Base-by-base conservation (phyloP, 2,888 invertebrate species). In the Hirtodrosophila cameraria region DNA sequence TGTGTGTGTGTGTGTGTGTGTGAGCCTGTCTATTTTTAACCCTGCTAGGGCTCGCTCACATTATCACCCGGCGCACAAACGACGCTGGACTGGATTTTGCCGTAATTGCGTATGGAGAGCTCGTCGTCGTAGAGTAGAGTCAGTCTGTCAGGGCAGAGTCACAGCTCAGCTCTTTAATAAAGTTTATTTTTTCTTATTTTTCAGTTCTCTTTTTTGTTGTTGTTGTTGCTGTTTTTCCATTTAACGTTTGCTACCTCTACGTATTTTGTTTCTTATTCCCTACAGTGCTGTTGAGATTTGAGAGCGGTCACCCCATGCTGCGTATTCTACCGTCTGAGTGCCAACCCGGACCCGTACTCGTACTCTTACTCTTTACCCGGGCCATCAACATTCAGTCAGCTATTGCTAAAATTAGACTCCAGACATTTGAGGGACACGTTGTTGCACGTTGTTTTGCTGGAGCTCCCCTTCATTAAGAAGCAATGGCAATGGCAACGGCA, bases 71-170 rank as follows among this genome's bases (percentile, higher is more conserved):
- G 48, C 60, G 52, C 76, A 64, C 46, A 64, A 60, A 58, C 43
- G 53, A 42, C 53, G 68, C n/a, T n/a, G n/a, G 55, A 64, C 64
- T 80, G 81, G 77, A 77, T 77, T 71, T 80, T 60, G 64, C 71
- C 63, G 86, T 84, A 84, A 82, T 86, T 86, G 81, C 80, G 77
- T 80, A 83, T 79, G 77, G 75, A 86, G 81, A 74, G 66, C 71
- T 66, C 86, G 75, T 75, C 63, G 62, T 54, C 52, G 46, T 31
- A 15, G 28, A 62, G 43, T 60, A 23, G 38, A 42, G 54, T 31
- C 36, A 18, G 62, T 15, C 60, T 53, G 60, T 28, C 48, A 27
- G 28, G 33, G 39, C 43, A 49, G 39, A 3, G 36, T 33, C 71
- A n/a, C n/a, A 58, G 63, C 53, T 59, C 58, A 55, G 79, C 76